Evolutionary conservation across 2,797 vertebrate genomes (phyloP).

Genomic region (Picus viridis): DNA sequence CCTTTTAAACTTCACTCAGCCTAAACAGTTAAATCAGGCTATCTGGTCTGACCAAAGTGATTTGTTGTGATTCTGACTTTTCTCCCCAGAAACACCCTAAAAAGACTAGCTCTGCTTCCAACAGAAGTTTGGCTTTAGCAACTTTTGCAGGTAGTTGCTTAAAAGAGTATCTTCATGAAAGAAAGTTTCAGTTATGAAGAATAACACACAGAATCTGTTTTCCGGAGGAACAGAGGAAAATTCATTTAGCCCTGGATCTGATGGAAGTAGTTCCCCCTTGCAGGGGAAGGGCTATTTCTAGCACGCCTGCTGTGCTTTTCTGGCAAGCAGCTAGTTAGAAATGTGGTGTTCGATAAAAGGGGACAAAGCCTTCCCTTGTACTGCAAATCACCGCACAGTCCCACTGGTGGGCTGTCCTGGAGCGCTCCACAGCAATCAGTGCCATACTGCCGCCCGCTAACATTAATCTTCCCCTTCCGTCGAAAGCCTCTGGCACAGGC

Average conservation of each 20-base stretch:
- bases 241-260: conserved; percentile 18
- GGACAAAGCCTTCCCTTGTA: conserved; percentile 90
- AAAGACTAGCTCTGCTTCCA: background rate
- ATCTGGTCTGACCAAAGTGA: background rate
- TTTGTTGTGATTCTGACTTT: background rate
- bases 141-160: background rate
- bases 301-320: conserved; percentile 85
- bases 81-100: background rate
- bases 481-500: conserved; percentile 53
- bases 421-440: conserved; percentile 74
- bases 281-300: conserved; percentile 82
- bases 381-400: conserved; percentile 77
- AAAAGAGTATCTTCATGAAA: background rate
- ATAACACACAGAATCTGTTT: conserved; percentile 23
- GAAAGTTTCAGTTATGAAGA: background rate
- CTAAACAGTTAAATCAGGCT: background rate
- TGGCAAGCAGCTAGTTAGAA: conserved; percentile 79
- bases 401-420: conserved; percentile 79
- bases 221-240: conserved; percentile 42
- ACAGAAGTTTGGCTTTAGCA: background rate
- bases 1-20: background rate
- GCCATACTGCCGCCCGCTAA: conserved; percentile 71
- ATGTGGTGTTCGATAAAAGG: conserved; percentile 69
- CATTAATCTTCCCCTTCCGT: conserved; percentile 70
- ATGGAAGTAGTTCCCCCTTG: conserved; percentile 71